Base-by-base conservation (phyloP, 2,113 vertebrate genomes). In the Procavia capensis region DNA sequence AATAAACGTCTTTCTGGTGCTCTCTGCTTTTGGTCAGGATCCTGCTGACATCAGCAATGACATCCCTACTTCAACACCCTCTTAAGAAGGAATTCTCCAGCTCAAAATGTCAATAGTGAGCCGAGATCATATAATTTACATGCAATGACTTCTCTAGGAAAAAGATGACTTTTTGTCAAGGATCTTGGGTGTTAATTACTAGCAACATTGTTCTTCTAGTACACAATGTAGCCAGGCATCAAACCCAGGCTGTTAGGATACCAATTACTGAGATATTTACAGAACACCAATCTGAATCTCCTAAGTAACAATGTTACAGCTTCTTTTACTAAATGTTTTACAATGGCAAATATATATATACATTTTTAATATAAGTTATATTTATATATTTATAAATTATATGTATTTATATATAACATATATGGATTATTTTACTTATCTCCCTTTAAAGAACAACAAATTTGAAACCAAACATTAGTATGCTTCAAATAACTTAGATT, bases 401-500 rank as follows among this genome's bases (percentile, higher is more conserved):
- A n/a, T n/a, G n/a, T n/a, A n/a, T n/a, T n/a, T n/a, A n/a, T n/a
- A n/a, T n/a, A n/a, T n/a, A n/a, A n/a, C n/a, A n/a, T n/a, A n/a
- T n/a, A 3, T 64, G 25, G 17, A n/a, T 68, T 90, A 70, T 61
- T 59, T 91, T 31, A 84, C 29, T 68, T 64, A 57, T 47, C 17
- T 27, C 45, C 6, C 63, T 90, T 63, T 66, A 59, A 70, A 43
- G 20, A 82, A 45, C 2, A 79, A 6, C 34, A 92, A n/a, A 31
- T 75, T 96, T 6, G 80, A 85, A 87, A 17, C 14, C 11, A n/a
- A 34, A 61, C 3, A 68, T 61, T 59, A 75, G 27, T 24, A 7
- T 87, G 6, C 27, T 70, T 81, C 17, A 95, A 64, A 81, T 66
- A 91, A 78, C 68, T 86, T 63, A 86, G 17, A 75, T 88, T 63